Base-by-base conservation (phyloP, 2,113 vertebrate genomes). In the Progne subis region DNA sequence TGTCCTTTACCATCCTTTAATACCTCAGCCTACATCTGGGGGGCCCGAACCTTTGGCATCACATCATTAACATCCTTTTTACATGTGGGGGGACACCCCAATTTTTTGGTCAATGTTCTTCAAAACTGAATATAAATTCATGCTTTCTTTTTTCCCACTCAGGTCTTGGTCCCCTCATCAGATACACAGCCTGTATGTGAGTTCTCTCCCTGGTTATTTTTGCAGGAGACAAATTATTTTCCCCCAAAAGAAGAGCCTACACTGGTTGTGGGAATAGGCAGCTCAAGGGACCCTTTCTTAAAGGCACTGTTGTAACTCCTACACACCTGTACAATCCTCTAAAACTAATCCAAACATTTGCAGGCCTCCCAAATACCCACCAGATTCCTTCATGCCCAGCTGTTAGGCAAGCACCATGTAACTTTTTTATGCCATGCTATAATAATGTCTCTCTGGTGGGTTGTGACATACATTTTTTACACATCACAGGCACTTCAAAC, bases 51-150 rank as follows among this genome's bases (percentile, higher is more conserved):
- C 13, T 55, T 44, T 84, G 34, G 23, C 34, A 55, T 4, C 15
- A 14, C 29, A 47, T 5, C 8, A n/a, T 67, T 39, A 43, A 6
- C 5, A 14, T 7, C 1, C 21, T 41, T 74, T 79, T 25, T 43
- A 8, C 14, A 13, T 28, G 1, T 25, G 28, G 19, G 1, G 5
- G 4, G 5, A 3, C 12, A 67, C 7, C 1, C 8, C 3, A 18
- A 7, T 20, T 23, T 85, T 87, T 67, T 60, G 0, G 41, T 78
- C 39, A 64, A 43, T 0, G 0, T 13, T 1, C 5, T 14, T 84
- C n/a, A 56, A 12, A 67, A 64, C 16, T 81, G 14, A 34, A 14
- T 8, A n/a, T 67, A 52, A 57, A 72, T 53, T 17, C 11, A 17
- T 9, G 8, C 1, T 57, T 49, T 56, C 34, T 52, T 57, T 64